These are phyloP conservation scores for Agonopterix heracliana DNA, from an alignment of 2,888 invertebrate species.

Conservation along the genomic window DNA sequence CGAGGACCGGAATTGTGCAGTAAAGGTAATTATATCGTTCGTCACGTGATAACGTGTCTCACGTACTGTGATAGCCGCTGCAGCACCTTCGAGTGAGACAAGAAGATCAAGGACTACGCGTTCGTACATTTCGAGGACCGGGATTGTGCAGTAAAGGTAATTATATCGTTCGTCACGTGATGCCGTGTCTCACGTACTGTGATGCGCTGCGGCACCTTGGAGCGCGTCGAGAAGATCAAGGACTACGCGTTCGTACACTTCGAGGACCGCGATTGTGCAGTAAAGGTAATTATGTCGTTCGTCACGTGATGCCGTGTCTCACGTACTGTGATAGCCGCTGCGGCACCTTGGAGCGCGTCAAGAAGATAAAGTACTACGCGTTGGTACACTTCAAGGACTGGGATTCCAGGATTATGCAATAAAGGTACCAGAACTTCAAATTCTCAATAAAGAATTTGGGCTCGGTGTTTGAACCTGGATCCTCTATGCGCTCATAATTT, in stretches of 20 bases:
- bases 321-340: neutral
- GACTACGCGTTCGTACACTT: constrained; percentile 99
- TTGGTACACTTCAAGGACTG: constrained; percentile 99
- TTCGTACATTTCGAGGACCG: constrained; percentile 99
- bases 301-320: neutral
- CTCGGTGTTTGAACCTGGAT: too few relatives aligned
- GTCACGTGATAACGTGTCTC: neutral
- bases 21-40: neutral
- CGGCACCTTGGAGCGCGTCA: too few relatives aligned
- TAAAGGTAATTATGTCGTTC: neutral
- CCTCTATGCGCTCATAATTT: too few relatives aligned
- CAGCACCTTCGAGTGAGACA: constrained; percentile 98
- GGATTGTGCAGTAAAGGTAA: constrained; percentile 82
- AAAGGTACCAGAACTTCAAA: neutral
- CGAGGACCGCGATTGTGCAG: constrained; percentile 96
- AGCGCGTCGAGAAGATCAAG: too few relatives aligned
- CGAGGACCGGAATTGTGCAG: constrained; percentile 96
- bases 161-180: neutral
- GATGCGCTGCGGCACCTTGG: too few relatives aligned
- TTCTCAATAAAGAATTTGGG: too few relatives aligned
- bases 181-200: neutral
- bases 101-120: constrained; percentile 99
- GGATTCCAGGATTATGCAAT: constrained; percentile 92
- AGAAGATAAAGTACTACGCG: constrained; percentile 99
- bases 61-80: neutral